These are phyloP conservation scores for Orestias chungarensis DNA, from an alignment of 2,797 vertebrate genomes.

Conservation along the genomic window DNA sequence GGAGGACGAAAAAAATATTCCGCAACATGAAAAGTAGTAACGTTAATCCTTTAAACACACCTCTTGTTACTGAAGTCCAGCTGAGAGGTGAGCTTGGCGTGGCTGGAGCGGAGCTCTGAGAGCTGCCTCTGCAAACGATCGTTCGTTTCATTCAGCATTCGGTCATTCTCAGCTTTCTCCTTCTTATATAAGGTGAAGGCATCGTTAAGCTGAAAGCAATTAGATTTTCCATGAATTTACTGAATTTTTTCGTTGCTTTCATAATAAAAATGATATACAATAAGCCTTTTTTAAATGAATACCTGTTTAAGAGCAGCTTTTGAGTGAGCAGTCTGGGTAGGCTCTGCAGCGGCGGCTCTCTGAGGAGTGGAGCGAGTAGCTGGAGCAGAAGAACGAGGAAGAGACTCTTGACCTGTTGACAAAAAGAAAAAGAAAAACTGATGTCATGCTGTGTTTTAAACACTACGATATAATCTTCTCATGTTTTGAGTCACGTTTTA, in stretches of 20 bases:
- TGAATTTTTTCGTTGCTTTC: no score
- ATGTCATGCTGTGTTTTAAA: background rate
- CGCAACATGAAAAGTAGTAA: no score
- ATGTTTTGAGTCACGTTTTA: background rate
- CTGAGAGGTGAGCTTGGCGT: slow-evolving; percentile 90
- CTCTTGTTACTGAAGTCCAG: slow-evolving; percentile 94
- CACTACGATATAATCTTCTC: background rate
- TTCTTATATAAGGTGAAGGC: slow-evolving; percentile 93
- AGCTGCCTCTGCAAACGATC: slow-evolving; percentile 91
- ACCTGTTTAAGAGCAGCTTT: slow-evolving; percentile 96
- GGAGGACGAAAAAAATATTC: no score
- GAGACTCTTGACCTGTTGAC: slow-evolving; percentile 72
- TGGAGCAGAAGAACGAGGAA: slow-evolving; percentile 77
- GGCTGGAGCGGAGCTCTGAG: slow-evolving; percentile 87
- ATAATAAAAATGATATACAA: background rate
- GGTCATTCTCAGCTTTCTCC: slow-evolving; percentile 94
- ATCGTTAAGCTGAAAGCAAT: slow-evolving; percentile 84
- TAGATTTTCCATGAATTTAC: no score
- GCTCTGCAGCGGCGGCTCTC: slow-evolving; percentile 79
- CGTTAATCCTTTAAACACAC: no score
- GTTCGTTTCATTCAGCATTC: slow-evolving; percentile 89
- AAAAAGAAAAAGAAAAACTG: background rate
- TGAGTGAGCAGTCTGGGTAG: slow-evolving; percentile 85
- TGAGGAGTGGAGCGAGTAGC: slow-evolving; percentile 81
- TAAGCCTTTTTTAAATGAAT: background rate